phyloP scores from a whole-genome alignment of 2,888 invertebrate species.

The Ceratothoa steindachneri region DNA sequence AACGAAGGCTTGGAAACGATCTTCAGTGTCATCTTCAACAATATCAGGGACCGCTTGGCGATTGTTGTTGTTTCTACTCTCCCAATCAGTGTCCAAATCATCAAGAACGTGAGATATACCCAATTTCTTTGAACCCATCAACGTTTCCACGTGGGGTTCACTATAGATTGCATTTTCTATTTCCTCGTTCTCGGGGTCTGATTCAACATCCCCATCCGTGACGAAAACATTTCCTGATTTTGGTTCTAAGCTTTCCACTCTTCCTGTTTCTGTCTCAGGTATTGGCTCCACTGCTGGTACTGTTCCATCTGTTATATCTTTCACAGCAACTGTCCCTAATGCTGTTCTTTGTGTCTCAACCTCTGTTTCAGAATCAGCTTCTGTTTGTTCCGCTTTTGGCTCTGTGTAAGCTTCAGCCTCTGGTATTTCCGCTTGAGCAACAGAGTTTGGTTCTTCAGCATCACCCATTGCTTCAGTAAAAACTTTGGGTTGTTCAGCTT shows the following conservation, averaged over 20 bases:
- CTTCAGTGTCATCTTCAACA: neutral
- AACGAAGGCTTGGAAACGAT: neutral
- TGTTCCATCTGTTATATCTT: neutral
- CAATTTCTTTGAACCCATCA: neutral
- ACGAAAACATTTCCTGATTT: neutral
- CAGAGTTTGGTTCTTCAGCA: no score
- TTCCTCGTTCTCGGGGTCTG: neutral
- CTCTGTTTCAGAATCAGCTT: neutral
- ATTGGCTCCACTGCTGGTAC: neutral
- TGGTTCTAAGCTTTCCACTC: neutral
- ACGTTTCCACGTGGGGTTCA: neutral
- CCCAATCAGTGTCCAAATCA: neutral
- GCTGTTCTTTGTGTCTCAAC: neutral
- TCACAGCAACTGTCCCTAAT: neutral
- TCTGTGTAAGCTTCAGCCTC: neutral
- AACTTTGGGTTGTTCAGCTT: neutral
- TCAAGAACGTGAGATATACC: neutral
- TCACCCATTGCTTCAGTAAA: neutral
- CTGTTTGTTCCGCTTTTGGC: neutral
- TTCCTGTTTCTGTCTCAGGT: neutral
- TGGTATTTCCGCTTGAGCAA: no score
- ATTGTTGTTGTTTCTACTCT: neutral
- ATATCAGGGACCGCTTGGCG: neutral
- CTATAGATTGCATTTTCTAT: neutral
- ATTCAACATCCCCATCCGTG: neutral